Conservation (phyloP, 2,888 invertebrate species). For the Watsonalla binaria region DNA sequence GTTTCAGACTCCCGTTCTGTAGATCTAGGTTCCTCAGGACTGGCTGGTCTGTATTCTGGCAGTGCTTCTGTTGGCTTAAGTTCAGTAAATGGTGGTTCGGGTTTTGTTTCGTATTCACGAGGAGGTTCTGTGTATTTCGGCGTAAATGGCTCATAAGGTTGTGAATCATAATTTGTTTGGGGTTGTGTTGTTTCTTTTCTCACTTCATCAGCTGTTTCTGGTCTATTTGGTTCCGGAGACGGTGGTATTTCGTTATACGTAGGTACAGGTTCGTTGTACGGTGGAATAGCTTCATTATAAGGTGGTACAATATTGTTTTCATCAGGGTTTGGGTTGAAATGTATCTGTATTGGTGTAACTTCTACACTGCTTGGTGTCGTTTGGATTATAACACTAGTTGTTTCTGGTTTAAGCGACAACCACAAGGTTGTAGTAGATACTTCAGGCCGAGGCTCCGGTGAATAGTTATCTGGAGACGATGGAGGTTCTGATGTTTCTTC, state of each 20-base stretch:
- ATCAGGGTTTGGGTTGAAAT: neutral
- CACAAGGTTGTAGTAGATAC: conserved; percentile 18
- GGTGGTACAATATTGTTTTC: conserved; percentile 9
- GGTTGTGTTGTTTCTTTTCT: conserved; percentile 10
- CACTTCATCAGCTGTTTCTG: conserved; percentile 3
- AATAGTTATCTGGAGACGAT: conserved; percentile 8
- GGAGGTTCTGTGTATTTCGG: neutral
- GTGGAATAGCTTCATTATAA: neutral
- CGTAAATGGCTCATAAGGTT: neutral
- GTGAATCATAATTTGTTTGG: too few species aligned
- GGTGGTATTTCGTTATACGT: conserved; percentile 10
- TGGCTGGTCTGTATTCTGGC: conserved; percentile 15
- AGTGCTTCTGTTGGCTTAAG: conserved; percentile 10
- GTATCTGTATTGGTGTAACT: neutral
- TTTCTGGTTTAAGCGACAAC: conserved; percentile 14
- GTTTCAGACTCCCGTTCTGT: conserved; percentile 15
- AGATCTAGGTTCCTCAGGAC: conserved; percentile 8
- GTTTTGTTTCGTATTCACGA: conserved; percentile 2
- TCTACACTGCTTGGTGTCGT: conserved; percentile 6
- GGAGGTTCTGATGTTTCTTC: conserved; percentile 41
- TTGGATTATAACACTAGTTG: conserved; percentile 14
- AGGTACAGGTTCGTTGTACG: conserved; percentile 9
- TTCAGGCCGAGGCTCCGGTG: conserved; percentile 6
- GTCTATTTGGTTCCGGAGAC: conserved; percentile 4
- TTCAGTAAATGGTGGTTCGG: conserved; percentile 16